Base-by-base conservation (phyloP, 2,888 invertebrate genomes). In the Axea sp. region DNA sequence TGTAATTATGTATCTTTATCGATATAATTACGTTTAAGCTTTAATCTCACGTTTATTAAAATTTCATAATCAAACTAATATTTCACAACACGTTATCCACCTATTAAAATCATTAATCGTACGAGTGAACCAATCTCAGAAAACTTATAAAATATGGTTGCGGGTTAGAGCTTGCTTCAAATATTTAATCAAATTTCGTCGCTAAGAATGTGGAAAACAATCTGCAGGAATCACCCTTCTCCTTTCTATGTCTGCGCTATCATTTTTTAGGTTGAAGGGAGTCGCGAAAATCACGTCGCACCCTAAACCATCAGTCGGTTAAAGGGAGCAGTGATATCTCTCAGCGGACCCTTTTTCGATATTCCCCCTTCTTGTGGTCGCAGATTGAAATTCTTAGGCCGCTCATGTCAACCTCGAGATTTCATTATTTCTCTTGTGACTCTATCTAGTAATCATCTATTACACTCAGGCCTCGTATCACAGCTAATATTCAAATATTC, bases 381-480 rank as follows among this genome's bases (percentile, higher is more conserved):
- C 87, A 86, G 85, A 87, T 87, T 87, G 87, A 87, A 87, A 87
- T 87, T 87, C 87, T 86, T 86, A 82, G 78, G 75, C 75, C 74
- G 69, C 69, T 69, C 75, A 76, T 79, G 78, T 80, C 79, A 75
- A 78, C 76, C 80, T 79, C 79, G 82, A 81, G 85, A 86, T 86
- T 86, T 85, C 85, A 83, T 86, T 85, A 85, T 84, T 85, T 82
- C 82, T 78, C 80, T 80, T 81, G 78, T 78, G 75, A 79, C 74
- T 80, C 77, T 73, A 72, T 80, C 78, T 71, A 67, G 72, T 60
- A 73, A 75, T 77, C 75, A 80, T 82, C 80, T 75, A 79, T 82
- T 80, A 82, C 77, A 51, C 71, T 37, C 51, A 57, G 26, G 11
- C 17, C 49, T 59, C 31, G 59, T 59, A 62, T 45, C 72, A 22